These are phyloP conservation scores for Trachelus tabidus DNA, from an alignment of 2,888 invertebrate species.

Conservation along the genomic window DNA sequence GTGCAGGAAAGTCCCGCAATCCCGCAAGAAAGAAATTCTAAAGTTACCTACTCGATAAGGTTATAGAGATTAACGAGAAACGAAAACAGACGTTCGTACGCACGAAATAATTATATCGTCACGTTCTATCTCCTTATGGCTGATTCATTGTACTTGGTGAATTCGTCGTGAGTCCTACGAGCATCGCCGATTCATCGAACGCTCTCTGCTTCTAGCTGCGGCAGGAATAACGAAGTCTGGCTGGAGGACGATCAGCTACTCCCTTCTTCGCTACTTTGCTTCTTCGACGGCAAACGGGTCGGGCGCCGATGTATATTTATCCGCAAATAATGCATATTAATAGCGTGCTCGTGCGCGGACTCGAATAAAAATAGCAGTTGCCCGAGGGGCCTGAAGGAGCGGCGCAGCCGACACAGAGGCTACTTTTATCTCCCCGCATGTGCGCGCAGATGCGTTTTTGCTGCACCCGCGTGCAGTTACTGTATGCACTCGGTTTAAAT, in stretches of 20 bases:
- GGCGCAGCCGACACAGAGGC: neutral
- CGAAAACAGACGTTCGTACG: neutral
- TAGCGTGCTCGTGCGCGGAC: conserved; percentile 17
- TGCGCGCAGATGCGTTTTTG: conserved; percentile 21
- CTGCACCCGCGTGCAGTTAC: conserved; percentile 18
- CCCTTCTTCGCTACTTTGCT: neutral
- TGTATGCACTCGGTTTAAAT: conserved; percentile 39
- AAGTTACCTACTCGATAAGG: neutral
- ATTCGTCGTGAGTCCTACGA: neutral
- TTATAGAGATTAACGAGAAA: neutral
- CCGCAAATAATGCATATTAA: conserved; percentile 43
- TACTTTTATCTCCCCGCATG: conserved; percentile 30
- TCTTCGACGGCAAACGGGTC: neutral
- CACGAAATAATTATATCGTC: neutral
- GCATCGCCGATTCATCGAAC: neutral
- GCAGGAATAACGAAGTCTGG: neutral
- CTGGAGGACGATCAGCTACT: neutral
- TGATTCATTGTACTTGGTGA: neutral
- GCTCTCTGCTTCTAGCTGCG: neutral
- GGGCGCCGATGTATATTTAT: conserved; percentile 25
- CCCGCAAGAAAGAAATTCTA: neutral
- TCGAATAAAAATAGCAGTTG: conserved; percentile 22
- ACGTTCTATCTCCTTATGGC: neutral
- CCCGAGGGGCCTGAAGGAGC: conserved; percentile 6
- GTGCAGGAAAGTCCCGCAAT: neutral